A percentile compares a stretch with the other conserved stretches of the same genome.
phyloP scores from a whole-genome alignment of 2,113 vertebrate species.

The Hemicordylus capensis region DNA sequence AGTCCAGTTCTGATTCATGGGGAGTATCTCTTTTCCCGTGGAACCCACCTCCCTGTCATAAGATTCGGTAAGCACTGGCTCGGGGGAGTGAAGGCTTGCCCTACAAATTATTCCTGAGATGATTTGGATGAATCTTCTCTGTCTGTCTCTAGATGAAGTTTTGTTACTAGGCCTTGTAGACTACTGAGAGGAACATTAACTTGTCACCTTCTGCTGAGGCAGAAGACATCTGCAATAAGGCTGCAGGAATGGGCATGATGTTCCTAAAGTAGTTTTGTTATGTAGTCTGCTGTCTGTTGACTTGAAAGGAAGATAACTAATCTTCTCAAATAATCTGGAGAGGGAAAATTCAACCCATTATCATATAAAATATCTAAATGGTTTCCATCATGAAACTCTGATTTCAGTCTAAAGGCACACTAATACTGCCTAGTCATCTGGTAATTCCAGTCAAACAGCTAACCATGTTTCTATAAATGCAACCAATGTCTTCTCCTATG shows the following conservation, averaged over 20 bases:
- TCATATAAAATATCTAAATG: background rate
- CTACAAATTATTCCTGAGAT: background rate
- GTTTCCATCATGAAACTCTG: background rate
- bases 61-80: background rate
- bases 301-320: background rate
- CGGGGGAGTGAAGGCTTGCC: background rate
- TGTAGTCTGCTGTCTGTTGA: background rate
- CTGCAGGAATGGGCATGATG: background rate
- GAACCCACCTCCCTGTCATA: background rate
- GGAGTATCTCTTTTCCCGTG: background rate
- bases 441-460: background rate
- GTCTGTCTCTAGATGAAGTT: background rate
- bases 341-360: background rate
- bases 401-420: background rate
- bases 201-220: background rate
- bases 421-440: background rate
- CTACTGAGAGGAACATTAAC: background rate
- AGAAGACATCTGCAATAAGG: background rate
- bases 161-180: background rate
- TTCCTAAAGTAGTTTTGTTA: background rate
- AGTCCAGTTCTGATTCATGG: background rate
- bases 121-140: background rate
- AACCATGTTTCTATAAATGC: background rate
- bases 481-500: background rate
- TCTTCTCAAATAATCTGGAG: background rate